phyloP scores from a whole-genome alignment of 2,113 vertebrate species.

The Oophaga pumilio region DNA sequence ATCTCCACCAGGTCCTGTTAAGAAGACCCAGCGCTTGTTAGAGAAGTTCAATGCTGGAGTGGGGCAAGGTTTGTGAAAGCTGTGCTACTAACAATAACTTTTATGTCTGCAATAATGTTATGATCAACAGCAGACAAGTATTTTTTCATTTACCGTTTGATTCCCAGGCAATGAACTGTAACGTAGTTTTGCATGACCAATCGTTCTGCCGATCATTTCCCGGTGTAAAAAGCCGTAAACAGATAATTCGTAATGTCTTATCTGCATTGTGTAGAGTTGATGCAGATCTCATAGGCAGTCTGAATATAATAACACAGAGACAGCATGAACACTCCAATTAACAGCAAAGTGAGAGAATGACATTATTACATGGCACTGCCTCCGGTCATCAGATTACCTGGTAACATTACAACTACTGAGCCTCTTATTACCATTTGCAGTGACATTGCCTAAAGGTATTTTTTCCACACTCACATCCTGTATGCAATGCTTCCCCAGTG shows the following conservation, averaged over 20 bases:
- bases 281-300: slow-evolving; percentile 6
- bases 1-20: too few relatives aligned
- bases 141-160: too few relatives aligned
- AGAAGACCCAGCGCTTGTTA: too few relatives aligned
- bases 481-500: slow-evolving; percentile 41
- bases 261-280: neutral
- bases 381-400: slow-evolving; percentile 45
- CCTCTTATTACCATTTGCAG: slow-evolving; percentile 27
- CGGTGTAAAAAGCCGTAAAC: neutral
- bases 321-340: slow-evolving; percentile 45
- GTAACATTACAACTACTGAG: slow-evolving; percentile 39
- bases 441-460: slow-evolving; percentile 40
- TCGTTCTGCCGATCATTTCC: too few relatives aligned
- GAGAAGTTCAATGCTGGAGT: too few relatives aligned
- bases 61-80: too few relatives aligned
- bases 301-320: slow-evolving; percentile 4
- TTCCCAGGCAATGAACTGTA: too few relatives aligned
- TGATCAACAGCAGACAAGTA: too few relatives aligned
- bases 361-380: slow-evolving; percentile 29
- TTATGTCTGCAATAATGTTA: too few relatives aligned
- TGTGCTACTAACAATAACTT: too few relatives aligned
- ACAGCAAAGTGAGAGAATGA: slow-evolving; percentile 29
- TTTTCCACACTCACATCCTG: slow-evolving; percentile 13
- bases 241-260: neutral
- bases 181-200: too few relatives aligned